phyloP scores from a whole-genome alignment of 2,888 invertebrate genomes.

The Drosophila robusta region DNA sequence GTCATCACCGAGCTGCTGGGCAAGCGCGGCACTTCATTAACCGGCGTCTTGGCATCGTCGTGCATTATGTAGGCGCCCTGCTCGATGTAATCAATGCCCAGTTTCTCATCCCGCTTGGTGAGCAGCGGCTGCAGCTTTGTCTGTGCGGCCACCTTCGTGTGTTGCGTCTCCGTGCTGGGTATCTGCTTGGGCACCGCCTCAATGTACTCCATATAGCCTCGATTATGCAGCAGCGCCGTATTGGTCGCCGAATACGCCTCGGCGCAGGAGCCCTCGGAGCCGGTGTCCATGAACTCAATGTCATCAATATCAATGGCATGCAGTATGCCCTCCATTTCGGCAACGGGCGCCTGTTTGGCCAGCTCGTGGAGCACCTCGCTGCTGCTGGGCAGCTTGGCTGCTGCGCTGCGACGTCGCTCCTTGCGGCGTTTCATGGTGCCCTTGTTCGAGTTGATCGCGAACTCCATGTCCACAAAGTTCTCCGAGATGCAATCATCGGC shows the following conservation, averaged over 20 bases:
- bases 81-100: conserved; percentile 87
- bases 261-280: conserved; percentile 91
- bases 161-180: conserved; percentile 1
- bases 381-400: conserved; percentile 80
- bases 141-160: neutral
- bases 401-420: conserved; percentile 75
- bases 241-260: conserved; percentile 88
- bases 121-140: conserved; percentile 38
- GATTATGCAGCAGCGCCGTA: conserved; percentile 86
- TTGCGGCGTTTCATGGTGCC: conserved; percentile 84
- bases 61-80: conserved; percentile 84
- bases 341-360: conserved; percentile 76
- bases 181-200: conserved; percentile 74
- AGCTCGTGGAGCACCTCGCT: conserved; percentile 68
- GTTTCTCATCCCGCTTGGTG: conserved; percentile 84
- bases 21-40: conserved; percentile 82
- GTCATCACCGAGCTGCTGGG: conserved; percentile 61
- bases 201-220: conserved; percentile 89
- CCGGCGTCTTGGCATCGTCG: conserved; percentile 84
- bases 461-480: conserved; percentile 89
- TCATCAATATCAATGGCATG: conserved; percentile 89
- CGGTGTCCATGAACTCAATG: conserved; percentile 94
- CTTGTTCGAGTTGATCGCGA: conserved; percentile 86
- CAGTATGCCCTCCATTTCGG: conserved; percentile 84
- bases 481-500: conserved; percentile 92